phyloP scores from a whole-genome alignment of 2,113 vertebrate genomes.

The Chrysochloris asiatica region DNA sequence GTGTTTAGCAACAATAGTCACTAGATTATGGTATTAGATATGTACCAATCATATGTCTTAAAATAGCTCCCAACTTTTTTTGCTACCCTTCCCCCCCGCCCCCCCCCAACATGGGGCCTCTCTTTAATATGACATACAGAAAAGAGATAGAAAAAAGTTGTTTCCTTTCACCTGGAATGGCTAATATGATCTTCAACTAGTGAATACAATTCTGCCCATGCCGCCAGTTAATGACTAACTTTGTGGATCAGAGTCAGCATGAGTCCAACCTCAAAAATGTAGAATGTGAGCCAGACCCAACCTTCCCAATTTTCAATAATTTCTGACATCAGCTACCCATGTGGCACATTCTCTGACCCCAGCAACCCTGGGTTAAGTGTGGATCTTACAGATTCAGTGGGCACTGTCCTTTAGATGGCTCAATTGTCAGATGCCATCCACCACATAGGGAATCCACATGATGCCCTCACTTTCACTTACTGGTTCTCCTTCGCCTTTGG shows the following conservation, averaged over 20 bases:
- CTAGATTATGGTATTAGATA: neutral
- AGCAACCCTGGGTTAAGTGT: neutral
- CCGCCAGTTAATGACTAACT: neutral
- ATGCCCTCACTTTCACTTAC: neutral
- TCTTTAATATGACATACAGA: neutral
- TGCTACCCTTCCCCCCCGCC: too few relatives aligned
- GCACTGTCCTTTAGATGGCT: neutral
- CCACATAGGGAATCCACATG: neutral
- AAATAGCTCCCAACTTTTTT: neutral
- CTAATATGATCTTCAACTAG: neutral
- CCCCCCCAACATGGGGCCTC: neutral
- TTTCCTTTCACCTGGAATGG: neutral
- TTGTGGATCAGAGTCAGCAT: neutral
- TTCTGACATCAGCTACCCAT: neutral
- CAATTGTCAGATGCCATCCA: neutral
- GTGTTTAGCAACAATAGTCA: too few relatives aligned
- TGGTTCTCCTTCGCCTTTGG: neutral
- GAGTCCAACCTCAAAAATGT: neutral
- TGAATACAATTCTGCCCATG: neutral
- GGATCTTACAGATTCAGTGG: neutral
- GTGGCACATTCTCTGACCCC: neutral
- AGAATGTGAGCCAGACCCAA: neutral
- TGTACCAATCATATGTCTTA: neutral
- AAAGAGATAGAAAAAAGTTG: neutral
- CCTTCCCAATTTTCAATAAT: neutral